These are phyloP conservation scores for Lichenostomus cassidix DNA, from an alignment of 2,113 vertebrate species.

Conservation along the genomic window DNA sequence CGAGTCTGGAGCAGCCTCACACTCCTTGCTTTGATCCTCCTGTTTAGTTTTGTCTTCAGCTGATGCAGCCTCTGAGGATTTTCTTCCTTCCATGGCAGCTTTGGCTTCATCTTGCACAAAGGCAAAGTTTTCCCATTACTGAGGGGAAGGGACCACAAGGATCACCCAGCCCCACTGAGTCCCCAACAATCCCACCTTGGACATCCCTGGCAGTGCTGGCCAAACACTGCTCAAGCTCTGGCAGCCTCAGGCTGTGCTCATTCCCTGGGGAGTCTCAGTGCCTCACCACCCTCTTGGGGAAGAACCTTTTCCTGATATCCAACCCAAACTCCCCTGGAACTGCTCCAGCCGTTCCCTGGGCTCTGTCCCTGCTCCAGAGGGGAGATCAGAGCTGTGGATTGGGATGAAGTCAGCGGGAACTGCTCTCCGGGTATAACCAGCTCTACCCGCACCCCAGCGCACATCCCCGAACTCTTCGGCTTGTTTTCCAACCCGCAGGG, in stretches of 20 bases:
- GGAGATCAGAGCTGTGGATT: background rate
- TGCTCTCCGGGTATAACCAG: too few relatives aligned
- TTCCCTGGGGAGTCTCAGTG: background rate
- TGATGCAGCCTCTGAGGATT: conserved; percentile 53
- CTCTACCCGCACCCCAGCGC: too few relatives aligned
- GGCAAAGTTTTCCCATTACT: conserved; percentile 37
- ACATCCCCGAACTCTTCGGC: too few relatives aligned
- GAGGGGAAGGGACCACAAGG: background rate
- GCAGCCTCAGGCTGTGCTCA: background rate
- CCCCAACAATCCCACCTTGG: background rate
- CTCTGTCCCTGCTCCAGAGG: background rate
- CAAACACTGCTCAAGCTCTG: background rate
- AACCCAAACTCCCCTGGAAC: accelerated
- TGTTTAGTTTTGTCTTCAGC: conserved; percentile 53
- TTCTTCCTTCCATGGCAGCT: conserved; percentile 49
- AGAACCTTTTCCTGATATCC: background rate
- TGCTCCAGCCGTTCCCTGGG: background rate
- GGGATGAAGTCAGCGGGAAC: too few relatives aligned
- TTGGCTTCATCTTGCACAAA: conserved; percentile 67
- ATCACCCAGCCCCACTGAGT: too few relatives aligned
- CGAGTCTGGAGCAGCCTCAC: conserved; percentile 77
- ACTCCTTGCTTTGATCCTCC: conserved; percentile 58
- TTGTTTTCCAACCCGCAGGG: too few relatives aligned
- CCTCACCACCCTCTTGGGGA: background rate
- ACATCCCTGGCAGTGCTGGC: accelerated